phyloP scores from a whole-genome alignment of 2,797 vertebrate genomes.

The Pelodytes ibericus region DNA sequence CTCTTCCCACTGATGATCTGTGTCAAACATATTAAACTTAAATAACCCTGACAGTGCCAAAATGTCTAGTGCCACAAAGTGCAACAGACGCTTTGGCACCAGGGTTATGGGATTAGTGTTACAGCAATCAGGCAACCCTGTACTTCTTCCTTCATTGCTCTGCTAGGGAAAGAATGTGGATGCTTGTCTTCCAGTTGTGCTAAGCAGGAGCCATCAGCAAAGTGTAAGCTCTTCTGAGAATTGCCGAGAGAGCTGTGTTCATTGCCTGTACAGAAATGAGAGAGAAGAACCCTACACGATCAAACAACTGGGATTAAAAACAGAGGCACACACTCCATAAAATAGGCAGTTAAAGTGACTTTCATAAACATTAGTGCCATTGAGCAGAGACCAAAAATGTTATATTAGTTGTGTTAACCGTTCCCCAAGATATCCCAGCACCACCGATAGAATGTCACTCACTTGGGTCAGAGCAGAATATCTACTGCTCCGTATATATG shows the following conservation, averaged over 20 bases:
- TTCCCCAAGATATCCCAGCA: too few species aligned
- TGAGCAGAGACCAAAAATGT: too few species aligned
- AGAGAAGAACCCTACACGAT: neutral
- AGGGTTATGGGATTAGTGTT: slow-evolving; percentile 26
- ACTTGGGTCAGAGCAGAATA: too few species aligned
- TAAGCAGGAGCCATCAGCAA: neutral
- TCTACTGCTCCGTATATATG: too few species aligned
- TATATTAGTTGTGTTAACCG: too few species aligned
- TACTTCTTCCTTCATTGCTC: neutral
- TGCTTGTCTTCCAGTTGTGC: neutral
- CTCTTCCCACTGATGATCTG: slow-evolving; percentile 12
- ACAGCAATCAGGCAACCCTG: slow-evolving; percentile 20
- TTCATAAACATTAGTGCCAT: too few species aligned
- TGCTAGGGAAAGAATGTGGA: neutral
- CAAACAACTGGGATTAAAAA: neutral
- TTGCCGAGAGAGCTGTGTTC: neutral
- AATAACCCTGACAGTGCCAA: slow-evolving; percentile 29
- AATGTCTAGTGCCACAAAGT: slow-evolving; percentile 30
- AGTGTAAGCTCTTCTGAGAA: neutral
- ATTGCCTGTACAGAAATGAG: neutral
- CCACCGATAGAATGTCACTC: too few species aligned
- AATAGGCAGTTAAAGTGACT: too few species aligned
- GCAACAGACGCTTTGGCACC: slow-evolving; percentile 40
- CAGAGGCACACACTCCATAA: neutral
- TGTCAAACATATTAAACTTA: slow-evolving; percentile 17